Evolutionary conservation across 2,797 vertebrate species (phyloP), one percentile per base, ranked within the genome.

Genomic region (Hippopotamyrus pictus): DNA sequence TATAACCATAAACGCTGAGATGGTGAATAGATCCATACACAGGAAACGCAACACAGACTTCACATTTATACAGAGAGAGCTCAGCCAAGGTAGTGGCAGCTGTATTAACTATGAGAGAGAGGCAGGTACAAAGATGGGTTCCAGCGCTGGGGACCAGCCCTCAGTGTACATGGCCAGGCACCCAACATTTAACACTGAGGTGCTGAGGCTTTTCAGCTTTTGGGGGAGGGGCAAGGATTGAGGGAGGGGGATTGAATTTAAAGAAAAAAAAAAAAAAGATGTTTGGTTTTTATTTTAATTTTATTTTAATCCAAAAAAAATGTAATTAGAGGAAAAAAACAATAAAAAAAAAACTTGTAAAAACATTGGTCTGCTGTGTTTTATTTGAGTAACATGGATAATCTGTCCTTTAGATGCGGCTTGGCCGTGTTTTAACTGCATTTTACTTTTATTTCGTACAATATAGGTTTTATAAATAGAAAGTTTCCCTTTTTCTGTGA

Each of bases 261-360:
- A 87, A 88, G 87, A 14, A 2, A 85, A 69, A 29, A 57, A 69
- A 29, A 57, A 85, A 88, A 90, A 51, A 50, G 29, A 48, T 85
- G 54, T 83, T 88, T 89, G 57, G 41, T 89, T 89, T 86, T 89
- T 69, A 86, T 86, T 89, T 89, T 73, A 88, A 92, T 92, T 69
- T 88, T 41, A 90, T 93, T 93, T 93, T 91, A 90, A 91, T 92
- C 91, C 76, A 73, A 69, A 88, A 29, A 54, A 88, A 85, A 79
- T 90, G 89, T 90, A 90, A 90, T 90, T 90, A 89, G 73, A 65
- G 88, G 84, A 62, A 85, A 88, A 62, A 88, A 88, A 69, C n/a
- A 90, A 88, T 86, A 50, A 90, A 90, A 89, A 88, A 89, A 92
- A 91, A 91, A 91, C 90, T 91, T 90, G 91, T 91, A 62, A 62